These are phyloP conservation scores for Callaeas wilsoni DNA, from an alignment of 2,113 vertebrate species.

Conservation along the genomic window DNA sequence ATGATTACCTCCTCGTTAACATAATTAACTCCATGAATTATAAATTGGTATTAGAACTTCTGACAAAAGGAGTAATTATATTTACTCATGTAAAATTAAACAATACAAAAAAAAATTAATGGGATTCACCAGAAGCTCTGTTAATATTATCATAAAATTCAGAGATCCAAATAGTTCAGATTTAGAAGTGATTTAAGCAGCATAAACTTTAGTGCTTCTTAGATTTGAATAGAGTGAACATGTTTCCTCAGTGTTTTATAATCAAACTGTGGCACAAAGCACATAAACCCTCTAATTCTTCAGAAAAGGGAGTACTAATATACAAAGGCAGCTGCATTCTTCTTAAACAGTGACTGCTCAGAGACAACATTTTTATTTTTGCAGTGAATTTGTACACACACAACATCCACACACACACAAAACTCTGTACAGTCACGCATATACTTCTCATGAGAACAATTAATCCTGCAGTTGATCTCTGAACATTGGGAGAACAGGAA, in stretches of 20 bases:
- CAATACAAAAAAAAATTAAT: constrained; percentile 63
- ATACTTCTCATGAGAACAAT: background rate
- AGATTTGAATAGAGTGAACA: background rate
- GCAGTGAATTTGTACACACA: background rate
- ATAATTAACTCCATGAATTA: constrained; percentile 83
- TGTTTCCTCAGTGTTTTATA: constrained; percentile 43
- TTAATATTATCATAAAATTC: constrained; percentile 75
- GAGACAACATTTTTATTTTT: background rate
- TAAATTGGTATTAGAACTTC: constrained; percentile 80
- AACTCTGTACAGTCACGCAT: background rate
- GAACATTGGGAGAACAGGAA: background rate
- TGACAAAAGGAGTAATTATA: constrained; percentile 83
- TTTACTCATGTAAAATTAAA: constrained; percentile 83
- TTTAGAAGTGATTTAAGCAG: constrained; percentile 62
- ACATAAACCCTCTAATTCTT: background rate
- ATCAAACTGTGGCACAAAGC: background rate
- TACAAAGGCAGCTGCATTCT: background rate
- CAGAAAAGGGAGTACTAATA: background rate
- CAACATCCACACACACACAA: background rate
- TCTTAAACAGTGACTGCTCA: background rate
- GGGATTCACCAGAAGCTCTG: constrained; percentile 66
- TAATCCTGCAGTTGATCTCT: background rate
- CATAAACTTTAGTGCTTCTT: constrained; percentile 51
- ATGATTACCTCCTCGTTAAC: constrained; percentile 76
- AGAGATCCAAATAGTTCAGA: constrained; percentile 59